These are phyloP conservation scores for Drosophila lini DNA, from an alignment of 1,140 invertebrate genomes.

Conservation along the genomic window DNA sequence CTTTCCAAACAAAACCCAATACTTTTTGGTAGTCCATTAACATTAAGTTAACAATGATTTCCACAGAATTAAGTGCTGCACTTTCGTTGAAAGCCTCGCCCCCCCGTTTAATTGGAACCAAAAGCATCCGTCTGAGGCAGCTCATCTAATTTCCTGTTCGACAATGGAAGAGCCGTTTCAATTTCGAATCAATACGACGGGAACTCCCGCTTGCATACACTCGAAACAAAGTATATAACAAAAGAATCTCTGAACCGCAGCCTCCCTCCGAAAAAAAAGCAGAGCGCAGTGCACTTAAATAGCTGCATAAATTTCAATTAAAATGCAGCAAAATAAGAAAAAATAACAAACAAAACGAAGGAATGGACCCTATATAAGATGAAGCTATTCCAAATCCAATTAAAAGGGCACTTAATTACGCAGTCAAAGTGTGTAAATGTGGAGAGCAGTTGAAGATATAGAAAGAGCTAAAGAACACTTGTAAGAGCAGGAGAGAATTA, in stretches of 20 bases:
- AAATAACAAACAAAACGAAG: slow-evolving; percentile 43
- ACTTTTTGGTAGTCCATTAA: slow-evolving; percentile 27
- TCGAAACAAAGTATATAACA: slow-evolving; percentile 32
- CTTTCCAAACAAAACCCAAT: background rate
- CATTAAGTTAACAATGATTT: background rate
- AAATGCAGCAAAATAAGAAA: slow-evolving; percentile 57
- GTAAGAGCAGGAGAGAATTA: slow-evolving; percentile 44
- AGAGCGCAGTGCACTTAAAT: slow-evolving; percentile 54
- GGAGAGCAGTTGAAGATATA: slow-evolving; percentile 2
- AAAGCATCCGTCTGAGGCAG: slow-evolving; percentile 34
- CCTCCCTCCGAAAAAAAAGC: slow-evolving; percentile 20
- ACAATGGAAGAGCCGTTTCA: slow-evolving; percentile 51
- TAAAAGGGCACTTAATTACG: slow-evolving; percentile 76
- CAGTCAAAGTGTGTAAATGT: slow-evolving; percentile 35
- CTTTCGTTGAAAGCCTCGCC: slow-evolving; percentile 42
- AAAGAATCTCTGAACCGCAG: slow-evolving; percentile 71
- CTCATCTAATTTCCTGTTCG: slow-evolving; percentile 46
- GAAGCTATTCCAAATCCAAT: slow-evolving; percentile 71
- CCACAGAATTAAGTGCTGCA: slow-evolving; percentile 1
- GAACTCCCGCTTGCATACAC: slow-evolving; percentile 22
- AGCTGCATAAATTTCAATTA: slow-evolving; percentile 82
- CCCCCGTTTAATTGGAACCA: slow-evolving; percentile 15
- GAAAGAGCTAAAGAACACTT: slow-evolving; percentile 26
- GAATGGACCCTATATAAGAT: slow-evolving; percentile 29
- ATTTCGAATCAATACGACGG: slow-evolving; percentile 51